Evolutionary conservation across 2,113 vertebrate genomes (phyloP).

Genomic region (Ictidomys tridecemlineatus): DNA sequence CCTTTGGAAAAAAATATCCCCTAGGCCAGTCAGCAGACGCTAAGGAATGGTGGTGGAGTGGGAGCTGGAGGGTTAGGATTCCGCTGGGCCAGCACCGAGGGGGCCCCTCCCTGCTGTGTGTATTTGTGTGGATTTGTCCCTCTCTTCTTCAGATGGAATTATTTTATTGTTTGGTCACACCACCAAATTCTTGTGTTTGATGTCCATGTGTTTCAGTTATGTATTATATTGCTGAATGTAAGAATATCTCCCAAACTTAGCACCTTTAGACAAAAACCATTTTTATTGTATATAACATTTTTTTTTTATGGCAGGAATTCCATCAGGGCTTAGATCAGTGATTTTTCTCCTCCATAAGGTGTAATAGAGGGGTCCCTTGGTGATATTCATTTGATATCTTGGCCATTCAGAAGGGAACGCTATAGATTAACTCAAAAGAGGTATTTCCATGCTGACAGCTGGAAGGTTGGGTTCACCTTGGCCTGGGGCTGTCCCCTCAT

Average conservation of each 20-base stretch:
- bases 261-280: not conserved
- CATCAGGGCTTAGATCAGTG: not conserved
- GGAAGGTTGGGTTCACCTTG: not conserved
- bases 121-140: not conserved
- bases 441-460: not conserved
- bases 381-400: not conserved
- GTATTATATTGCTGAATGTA: not conserved
- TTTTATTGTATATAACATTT: not conserved
- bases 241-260: not conserved
- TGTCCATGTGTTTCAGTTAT: not conserved
- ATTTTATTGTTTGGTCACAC: not conserved
- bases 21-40: conserved; percentile 52
- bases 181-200: not conserved
- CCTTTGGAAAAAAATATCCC: conserved; percentile 65
- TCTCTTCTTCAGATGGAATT: not conserved
- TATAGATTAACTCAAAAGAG: not conserved
- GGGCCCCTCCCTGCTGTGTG: not conserved
- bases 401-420: not conserved
- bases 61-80: not conserved
- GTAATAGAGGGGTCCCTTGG: not conserved
- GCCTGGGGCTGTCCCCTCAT: not conserved
- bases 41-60: not conserved
- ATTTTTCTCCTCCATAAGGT: not conserved
- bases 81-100: not conserved
- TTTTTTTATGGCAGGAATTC: not conserved